Percentiles rank a stretch among this genome's conserved stretches.
These are phyloP conservation scores for Andrena trimmerana DNA, from an alignment of 2,888 invertebrate species.

Conservation along the genomic window DNA sequence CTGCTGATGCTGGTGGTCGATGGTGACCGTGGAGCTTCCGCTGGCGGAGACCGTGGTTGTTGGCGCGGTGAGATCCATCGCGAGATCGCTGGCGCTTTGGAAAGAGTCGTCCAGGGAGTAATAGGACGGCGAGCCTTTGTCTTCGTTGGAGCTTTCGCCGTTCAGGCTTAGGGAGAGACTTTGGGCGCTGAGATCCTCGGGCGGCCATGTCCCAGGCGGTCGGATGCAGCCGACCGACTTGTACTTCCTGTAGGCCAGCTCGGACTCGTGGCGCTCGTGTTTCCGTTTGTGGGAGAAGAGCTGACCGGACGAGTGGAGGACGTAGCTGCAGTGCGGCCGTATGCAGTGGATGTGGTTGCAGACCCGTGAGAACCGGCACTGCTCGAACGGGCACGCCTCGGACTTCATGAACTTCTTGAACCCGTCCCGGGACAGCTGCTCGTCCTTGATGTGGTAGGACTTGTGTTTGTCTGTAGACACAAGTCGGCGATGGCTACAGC, in stretches of 20 bases:
- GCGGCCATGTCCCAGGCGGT: slow-evolving; percentile 82
- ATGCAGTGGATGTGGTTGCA: slow-evolving; percentile 99
- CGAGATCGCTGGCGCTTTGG: slow-evolving; percentile 83
- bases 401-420: slow-evolving; percentile 99
- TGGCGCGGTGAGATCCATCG: slow-evolving; percentile 83
- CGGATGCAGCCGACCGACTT: slow-evolving; percentile 86
- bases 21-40: slow-evolving; percentile 73
- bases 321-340: slow-evolving; percentile 97
- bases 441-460: slow-evolving; percentile 98
- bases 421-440: slow-evolving; percentile 96
- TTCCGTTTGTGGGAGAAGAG: slow-evolving; percentile 98
- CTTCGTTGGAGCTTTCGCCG: slow-evolving; percentile 87
- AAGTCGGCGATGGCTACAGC: not conserved
- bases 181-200: slow-evolving; percentile 79
- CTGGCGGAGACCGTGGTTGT: slow-evolving; percentile 74
- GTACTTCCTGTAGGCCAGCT: slow-evolving; percentile 93
- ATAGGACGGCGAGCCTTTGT: slow-evolving; percentile 86
- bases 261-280: slow-evolving; percentile 97
- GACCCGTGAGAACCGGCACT: slow-evolving; percentile 96
- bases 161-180: slow-evolving; percentile 84
- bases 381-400: slow-evolving; percentile 95
- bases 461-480: slow-evolving; percentile 96
- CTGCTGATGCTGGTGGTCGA: slow-evolving; percentile 68
- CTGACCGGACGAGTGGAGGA: slow-evolving; percentile 98
- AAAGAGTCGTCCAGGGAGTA: slow-evolving; percentile 84